A percentile compares a stretch with the other conserved stretches of the same genome.
Conservation (phyloP, 2,797 vertebrate species). For the Mormyrus proboscirostris region DNA sequence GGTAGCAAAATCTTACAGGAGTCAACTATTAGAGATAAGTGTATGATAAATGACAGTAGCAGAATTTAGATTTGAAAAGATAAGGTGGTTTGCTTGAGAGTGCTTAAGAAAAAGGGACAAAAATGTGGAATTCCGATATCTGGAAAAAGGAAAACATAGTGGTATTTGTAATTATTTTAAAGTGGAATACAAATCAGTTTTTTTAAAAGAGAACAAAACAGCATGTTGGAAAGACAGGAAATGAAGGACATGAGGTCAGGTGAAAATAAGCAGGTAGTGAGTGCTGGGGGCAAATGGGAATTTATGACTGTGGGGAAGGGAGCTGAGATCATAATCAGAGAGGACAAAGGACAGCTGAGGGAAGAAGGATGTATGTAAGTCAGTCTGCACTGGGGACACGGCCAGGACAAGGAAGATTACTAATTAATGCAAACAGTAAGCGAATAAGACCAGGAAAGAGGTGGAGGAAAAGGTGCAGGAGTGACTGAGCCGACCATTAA, state of each 20-base stretch:
- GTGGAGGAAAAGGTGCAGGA: neutral
- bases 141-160: neutral
- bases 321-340: slow-evolving; percentile 12
- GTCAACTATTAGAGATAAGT: slow-evolving; percentile 9
- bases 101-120: neutral
- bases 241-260: slow-evolving; percentile 12
- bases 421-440: neutral
- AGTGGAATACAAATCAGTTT: neutral
- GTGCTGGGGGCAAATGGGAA: neutral
- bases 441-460: neutral
- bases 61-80: slow-evolving; percentile 1
- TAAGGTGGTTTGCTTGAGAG: neutral
- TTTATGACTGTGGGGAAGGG: slow-evolving; percentile 2
- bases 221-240: slow-evolving; percentile 5
- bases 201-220: neutral
- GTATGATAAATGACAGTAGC: neutral
- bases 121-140: neutral
- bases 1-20: neutral
- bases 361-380: neutral
- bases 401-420: neutral
- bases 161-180: neutral
- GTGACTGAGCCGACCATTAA: neutral
- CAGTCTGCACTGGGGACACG: neutral
- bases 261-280: neutral
- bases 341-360: neutral